Evolutionary conservation across 1,140 invertebrate genomes (phyloP), one percentile per base, ranked within the genome.

Genomic region (Leptopilina clavipes): DNA sequence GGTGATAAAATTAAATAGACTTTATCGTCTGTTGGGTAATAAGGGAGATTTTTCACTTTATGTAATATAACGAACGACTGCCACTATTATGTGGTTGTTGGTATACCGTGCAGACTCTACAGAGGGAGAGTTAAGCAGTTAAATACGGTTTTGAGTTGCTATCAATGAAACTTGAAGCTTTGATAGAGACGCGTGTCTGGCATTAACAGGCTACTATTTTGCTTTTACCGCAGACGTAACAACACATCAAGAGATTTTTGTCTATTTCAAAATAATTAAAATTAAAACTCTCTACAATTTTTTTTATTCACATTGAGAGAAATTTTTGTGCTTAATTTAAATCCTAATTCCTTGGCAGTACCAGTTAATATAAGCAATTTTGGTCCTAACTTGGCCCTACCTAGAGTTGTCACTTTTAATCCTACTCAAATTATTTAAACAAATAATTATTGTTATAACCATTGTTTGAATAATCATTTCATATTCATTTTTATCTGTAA

Each of bases 1-100:
- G 25, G 31, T 22, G 76, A 76, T 76, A 76, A 76, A 74, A 76
- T 75, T 71, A 59, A 31, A 48, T 19, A 76, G 76, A 81, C 79
- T 76, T 76, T 77, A 81, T 81, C 77, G 43, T 74, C 52, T 11
- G n/a, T 44, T 56, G 31, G 65, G 31, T 70, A 77, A 70, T 74
- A 77, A 72, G 25, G 59, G 59, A 31, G 25, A 65, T 31, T 31
- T 65, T 31, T 19, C 59, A 31, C 59, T 65, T 14, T 65, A 65
- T 65, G n/a, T 19, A 19, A 54, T 65, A 65, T 65, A 65, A 65
- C 59, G 59, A 65, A 7, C 25, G 8, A 25, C 56, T 65, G 22
- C 25, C 11, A 65, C 59, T 65, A 22, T 31, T 65, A 6, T 19
- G 22, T 65, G 48, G 14, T 8, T n/a, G 14, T n/a, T 19, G 25